phyloP scores from a whole-genome alignment of 2,797 vertebrate genomes.

The Capromys pilorides region DNA sequence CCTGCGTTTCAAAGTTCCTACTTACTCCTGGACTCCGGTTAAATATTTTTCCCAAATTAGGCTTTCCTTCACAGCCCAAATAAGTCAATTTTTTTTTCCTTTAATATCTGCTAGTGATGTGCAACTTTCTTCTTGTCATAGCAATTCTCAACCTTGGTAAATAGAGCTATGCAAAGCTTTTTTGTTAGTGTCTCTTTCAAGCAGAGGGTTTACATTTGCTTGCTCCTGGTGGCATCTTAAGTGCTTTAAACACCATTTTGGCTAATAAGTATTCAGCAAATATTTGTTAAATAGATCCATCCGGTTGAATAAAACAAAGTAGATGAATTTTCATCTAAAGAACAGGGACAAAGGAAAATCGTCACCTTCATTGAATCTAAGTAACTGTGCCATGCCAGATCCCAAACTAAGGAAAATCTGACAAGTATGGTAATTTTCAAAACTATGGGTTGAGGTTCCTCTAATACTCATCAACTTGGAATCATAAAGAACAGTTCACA shows the following conservation, averaged over 20 bases:
- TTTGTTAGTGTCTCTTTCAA: background rate
- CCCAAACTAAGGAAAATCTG: background rate
- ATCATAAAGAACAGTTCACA: background rate
- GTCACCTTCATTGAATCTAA: background rate
- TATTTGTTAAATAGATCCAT: background rate
- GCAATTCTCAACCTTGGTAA: background rate
- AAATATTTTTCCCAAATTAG: background rate
- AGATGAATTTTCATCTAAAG: background rate
- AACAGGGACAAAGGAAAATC: background rate
- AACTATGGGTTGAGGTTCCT: background rate
- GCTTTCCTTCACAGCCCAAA: background rate
- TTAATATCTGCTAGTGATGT: background rate
- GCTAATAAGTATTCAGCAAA: background rate
- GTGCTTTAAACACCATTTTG: background rate
- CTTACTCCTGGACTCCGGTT: background rate
- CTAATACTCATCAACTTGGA: background rate
- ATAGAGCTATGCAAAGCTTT: background rate
- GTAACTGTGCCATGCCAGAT: background rate
- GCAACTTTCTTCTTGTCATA: background rate
- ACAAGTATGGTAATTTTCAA: background rate
- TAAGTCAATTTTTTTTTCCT: background rate
- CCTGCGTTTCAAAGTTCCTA: background rate
- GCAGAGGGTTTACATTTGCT: background rate
- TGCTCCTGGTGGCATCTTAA: background rate
- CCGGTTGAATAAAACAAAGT: background rate